These are phyloP conservation scores for Mythimna lalbum DNA, from an alignment of 2,888 invertebrate genomes.

Conservation along the genomic window DNA sequence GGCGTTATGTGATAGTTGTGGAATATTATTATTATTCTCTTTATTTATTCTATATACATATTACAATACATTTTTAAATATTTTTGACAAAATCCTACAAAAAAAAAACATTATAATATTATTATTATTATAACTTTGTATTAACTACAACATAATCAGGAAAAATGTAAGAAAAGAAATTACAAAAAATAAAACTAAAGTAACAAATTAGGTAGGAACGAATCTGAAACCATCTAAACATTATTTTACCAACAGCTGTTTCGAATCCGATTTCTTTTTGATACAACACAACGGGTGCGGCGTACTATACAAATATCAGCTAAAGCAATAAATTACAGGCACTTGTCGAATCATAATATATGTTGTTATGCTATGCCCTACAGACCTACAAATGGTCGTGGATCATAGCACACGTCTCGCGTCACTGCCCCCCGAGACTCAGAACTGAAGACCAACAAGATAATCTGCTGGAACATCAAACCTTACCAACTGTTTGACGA, in stretches of 20 bases:
- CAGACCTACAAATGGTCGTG: constrained; percentile 62
- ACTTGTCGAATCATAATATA: constrained; percentile 65
- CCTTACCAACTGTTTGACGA: constrained; percentile 31
- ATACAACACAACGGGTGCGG: constrained; percentile 33
- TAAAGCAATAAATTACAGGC: constrained; percentile 59
- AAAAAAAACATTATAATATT: no score
- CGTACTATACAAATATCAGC: constrained; percentile 29
- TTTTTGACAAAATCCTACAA: no score
- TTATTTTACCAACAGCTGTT: background rate
- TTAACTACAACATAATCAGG: background rate
- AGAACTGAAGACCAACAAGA: constrained; percentile 41
- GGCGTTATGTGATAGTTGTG: no score
- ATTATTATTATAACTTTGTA: no score
- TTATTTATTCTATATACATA: no score
- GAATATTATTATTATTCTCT: no score
- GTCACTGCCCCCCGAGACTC: constrained; percentile 42
- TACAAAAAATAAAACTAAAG: no score
- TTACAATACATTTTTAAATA: no score
- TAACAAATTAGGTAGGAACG: background rate
- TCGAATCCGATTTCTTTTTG: constrained; percentile 12
- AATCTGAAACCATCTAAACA: background rate
- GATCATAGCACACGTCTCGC: constrained; percentile 60
- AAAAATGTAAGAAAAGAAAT: background rate
- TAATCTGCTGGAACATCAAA: constrained; percentile 52
- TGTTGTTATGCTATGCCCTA: constrained; percentile 57